Percentiles rank a stretch among this genome's conserved stretches.
These are phyloP conservation scores for Trachythela sp. DNA, from an alignment of 64 coral and sea anemone genomes.

Conservation along the genomic window DNA sequence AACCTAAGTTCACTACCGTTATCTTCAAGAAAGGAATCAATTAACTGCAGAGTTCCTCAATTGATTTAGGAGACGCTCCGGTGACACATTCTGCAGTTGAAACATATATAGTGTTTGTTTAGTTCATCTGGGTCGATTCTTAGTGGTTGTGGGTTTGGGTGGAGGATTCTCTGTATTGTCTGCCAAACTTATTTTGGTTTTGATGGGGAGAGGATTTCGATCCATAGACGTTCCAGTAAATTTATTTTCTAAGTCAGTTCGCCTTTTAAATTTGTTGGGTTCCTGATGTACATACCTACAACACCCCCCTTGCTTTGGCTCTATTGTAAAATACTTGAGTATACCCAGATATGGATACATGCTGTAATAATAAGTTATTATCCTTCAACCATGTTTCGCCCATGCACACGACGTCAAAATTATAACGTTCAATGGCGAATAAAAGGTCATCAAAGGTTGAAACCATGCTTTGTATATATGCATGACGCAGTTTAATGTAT, in stretches of 20 bases:
- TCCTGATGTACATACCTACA: constrained; percentile 38
- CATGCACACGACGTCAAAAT: constrained; percentile 19
- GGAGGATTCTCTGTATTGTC: background rate
- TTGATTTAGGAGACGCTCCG: background rate
- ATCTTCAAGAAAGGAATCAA: background rate
- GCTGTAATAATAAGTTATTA: constrained; percentile 48
- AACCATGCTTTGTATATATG: background rate
- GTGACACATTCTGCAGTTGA: background rate
- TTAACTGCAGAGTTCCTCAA: constrained; percentile 4
- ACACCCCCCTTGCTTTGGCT: constrained; percentile 5
- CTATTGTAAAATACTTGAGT: constrained; percentile 38
- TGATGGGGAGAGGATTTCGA: background rate
- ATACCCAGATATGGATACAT: constrained; percentile 37
- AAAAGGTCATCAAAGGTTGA: background rate
- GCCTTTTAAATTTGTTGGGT: constrained; percentile 42
- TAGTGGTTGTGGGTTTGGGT: background rate
- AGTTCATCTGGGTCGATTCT: background rate
- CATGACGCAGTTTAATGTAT: constrained; percentile 27
- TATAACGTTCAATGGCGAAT: background rate
- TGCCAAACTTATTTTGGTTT: background rate
- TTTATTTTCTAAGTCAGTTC: constrained; percentile 5
- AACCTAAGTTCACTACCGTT: background rate
- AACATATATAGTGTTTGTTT: constrained; percentile 5
- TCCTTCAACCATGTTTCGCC: constrained; percentile 32
- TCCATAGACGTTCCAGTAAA: background rate